Evolutionary conservation across 2,888 invertebrate genomes (phyloP), one percentile per base, ranked within the genome.

Genomic region (Melanchra persicariae): DNA sequence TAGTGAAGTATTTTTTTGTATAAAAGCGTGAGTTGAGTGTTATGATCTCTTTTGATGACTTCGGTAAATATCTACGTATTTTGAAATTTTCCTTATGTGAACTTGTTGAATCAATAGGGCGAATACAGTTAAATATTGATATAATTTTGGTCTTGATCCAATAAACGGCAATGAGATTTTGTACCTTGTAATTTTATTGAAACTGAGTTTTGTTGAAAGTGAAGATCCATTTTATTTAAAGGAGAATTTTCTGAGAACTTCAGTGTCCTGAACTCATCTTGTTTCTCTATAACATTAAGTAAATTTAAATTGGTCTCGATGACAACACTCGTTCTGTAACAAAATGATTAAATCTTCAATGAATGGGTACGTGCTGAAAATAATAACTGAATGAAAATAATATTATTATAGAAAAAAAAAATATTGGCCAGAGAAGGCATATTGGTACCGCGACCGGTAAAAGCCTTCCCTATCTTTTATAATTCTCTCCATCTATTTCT

Each of bases 1-100:
- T 77, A 74, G 75, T 64, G 37, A 54, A 26, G 40, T 30, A 47
- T 17, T 65, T 68, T 80, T 73, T 67, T 40, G 19, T 54, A 57
- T 30, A 22, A 10, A 59, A 47, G 30, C 55, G 40, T 45, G 26
- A 10, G 6, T 4, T 40, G 40, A 15, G 40, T 17, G 15, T 37
- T 37, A n/a, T 37, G 37, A 40, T 49, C 52, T 22, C 24, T 61
- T 70, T 61, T 69, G 30, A 66, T 59, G 24, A 59, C 17, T 8
- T 0, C 24, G 12, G 22, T 2, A 45, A 64, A 12, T n/a, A n/a
- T 45, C 37, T 54, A 24, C 10, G 1, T 3, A 1, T 1, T 30
- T 54, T 34, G 37, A n/a, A 43, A 47, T 47, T 57, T 57, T 22
- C 24, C 17, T 59, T 30, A 30, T 12, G 2, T 7, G 0, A 37